These are phyloP conservation scores for Agrypnia vestita DNA, from an alignment of 1,140 invertebrate genomes.

Conservation along the genomic window DNA sequence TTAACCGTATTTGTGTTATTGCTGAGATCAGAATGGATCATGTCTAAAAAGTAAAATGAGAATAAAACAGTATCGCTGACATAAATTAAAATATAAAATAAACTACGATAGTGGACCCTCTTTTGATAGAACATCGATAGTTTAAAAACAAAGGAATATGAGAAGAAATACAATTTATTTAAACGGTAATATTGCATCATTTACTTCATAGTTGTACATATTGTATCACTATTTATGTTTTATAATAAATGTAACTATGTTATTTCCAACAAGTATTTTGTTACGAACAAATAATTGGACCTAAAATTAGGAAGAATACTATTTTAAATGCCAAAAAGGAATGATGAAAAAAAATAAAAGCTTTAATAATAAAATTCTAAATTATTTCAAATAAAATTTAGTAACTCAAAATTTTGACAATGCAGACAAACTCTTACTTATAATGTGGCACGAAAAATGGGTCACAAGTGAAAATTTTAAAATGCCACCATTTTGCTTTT, in stretches of 20 bases:
- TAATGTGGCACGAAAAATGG: too few species aligned
- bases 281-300: too few species aligned
- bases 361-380: neutral
- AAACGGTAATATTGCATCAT: too few species aligned
- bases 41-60: too few species aligned
- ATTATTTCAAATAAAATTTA: too few species aligned
- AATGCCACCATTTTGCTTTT: too few species aligned
- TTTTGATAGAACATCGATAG: neutral
- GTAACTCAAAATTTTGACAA: neutral
- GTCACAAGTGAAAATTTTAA: too few species aligned
- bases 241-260: too few species aligned
- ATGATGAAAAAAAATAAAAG: constrained; percentile 12
- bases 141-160: constrained; percentile 9
- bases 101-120: neutral
- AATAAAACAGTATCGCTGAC: too few species aligned
- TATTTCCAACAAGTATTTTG: too few species aligned
- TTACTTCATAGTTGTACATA: too few species aligned
- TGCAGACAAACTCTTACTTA: neutral
- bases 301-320: neutral
- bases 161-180: constrained; percentile 2
- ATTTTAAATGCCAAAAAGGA: constrained; percentile 12
- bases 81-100: constrained; percentile 1
- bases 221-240: too few species aligned
- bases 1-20: neutral
- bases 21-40: neutral